These are phyloP conservation scores for Ivindomyrus marchei DNA, from an alignment of 2,113 vertebrate species.

Conservation along the genomic window DNA sequence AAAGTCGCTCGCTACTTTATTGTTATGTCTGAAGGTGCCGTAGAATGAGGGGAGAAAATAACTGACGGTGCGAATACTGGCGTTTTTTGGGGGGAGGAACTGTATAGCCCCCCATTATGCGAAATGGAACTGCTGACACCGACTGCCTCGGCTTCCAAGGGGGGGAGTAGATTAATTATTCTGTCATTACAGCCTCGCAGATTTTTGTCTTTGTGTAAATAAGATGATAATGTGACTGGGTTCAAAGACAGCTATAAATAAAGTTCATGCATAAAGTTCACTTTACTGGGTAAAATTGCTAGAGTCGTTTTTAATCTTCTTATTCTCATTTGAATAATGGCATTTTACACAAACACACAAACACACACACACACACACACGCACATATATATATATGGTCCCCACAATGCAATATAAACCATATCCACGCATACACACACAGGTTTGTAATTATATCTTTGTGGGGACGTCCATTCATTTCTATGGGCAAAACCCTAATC, in stretches of 20 bases:
- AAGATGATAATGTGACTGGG: neutral
- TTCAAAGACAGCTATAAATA: neutral
- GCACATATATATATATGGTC: neutral
- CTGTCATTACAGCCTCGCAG: neutral
- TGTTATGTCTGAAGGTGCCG: slow-evolving; percentile 35
- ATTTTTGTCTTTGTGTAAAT: neutral
- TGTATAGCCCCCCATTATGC: neutral
- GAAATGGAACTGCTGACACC: slow-evolving; percentile 12
- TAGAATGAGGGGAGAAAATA: neutral
- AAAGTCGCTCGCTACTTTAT: slow-evolving; percentile 25
- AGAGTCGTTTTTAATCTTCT: neutral
- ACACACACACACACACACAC: neutral
- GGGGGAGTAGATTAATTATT: slow-evolving; percentile 11
- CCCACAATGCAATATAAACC: too few relatives aligned
- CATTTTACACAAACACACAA: neutral
- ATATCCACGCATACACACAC: too few relatives aligned
- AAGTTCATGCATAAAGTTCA: neutral
- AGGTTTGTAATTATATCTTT: too few relatives aligned
- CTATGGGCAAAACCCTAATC: too few relatives aligned
- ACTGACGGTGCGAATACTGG: neutral
- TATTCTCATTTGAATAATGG: neutral
- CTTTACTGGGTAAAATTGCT: neutral
- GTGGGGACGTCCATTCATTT: too few relatives aligned
- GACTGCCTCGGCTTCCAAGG: neutral
- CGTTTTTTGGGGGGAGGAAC: slow-evolving; percentile 15